phyloP scores from a whole-genome alignment of 2,888 invertebrate genomes.

The Malthinus seriepunctatus region DNA sequence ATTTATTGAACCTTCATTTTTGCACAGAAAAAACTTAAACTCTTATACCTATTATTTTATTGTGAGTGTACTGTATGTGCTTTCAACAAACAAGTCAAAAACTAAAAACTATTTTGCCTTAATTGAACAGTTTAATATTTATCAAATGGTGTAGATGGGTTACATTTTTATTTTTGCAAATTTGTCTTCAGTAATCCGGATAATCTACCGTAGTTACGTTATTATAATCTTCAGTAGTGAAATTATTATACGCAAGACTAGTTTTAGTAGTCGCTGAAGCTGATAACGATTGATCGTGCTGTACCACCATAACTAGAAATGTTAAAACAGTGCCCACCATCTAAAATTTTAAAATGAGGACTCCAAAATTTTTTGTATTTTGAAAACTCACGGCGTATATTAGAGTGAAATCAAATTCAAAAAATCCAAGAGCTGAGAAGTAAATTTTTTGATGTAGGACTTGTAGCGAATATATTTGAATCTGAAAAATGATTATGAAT shows the following conservation, averaged over 20 bases:
- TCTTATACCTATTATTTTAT: too few species aligned
- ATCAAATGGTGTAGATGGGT: too few species aligned
- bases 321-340: constrained; percentile 55
- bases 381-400: constrained; percentile 52
- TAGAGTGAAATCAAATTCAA: constrained; percentile 54
- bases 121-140: too few species aligned
- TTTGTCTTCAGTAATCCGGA: not conserved
- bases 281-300: constrained; percentile 46
- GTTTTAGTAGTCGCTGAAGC: not conserved
- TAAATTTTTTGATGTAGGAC: constrained; percentile 55
- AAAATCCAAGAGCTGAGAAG: constrained; percentile 57
- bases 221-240: not conserved
- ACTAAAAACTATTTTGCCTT: too few species aligned
- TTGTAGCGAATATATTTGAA: constrained; percentile 56
- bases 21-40: too few species aligned
- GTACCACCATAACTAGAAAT: constrained; percentile 55
- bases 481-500: constrained; percentile 40
- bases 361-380: not conserved
- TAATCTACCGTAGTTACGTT: not conserved
- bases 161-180: too few species aligned
- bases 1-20: too few species aligned
- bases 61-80: too few species aligned
- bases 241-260: not conserved
- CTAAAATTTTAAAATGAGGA: constrained; percentile 41
- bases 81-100: too few species aligned